Evolutionary conservation across 1,140 invertebrate species (phyloP).

Genomic region (Tetragnatha versicolor): DNA sequence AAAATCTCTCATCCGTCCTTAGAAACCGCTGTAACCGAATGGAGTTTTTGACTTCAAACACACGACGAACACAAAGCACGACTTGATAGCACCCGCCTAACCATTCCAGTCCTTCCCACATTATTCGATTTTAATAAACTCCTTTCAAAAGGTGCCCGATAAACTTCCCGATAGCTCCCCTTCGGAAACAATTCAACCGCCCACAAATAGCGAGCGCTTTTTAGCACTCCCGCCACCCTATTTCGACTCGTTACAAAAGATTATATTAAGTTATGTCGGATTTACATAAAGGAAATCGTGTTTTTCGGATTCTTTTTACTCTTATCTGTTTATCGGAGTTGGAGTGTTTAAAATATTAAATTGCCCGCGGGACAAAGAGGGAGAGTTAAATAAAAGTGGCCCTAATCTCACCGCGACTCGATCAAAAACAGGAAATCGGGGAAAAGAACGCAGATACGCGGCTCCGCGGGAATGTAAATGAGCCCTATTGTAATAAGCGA

Average conservation of each 20-base stretch:
- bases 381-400: neutral
- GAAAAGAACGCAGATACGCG: conserved; percentile 5
- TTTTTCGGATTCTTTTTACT: neutral
- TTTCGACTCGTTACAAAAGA: conserved; percentile 12
- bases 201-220: too few relatives aligned
- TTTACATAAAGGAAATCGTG: conserved; percentile 4
- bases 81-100: too few relatives aligned
- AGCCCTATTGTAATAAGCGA: conserved; percentile 17
- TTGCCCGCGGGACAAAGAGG: conserved; percentile 1
- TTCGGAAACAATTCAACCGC: too few relatives aligned
- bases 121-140: too few relatives aligned
- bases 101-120: too few relatives aligned
- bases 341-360: conserved; percentile 27
- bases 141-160: too few relatives aligned
- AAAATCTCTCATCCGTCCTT: too few relatives aligned
- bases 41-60: too few relatives aligned
- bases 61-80: too few relatives aligned
- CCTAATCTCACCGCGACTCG: neutral
- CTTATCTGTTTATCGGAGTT: conserved; percentile 5
- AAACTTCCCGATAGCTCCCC: too few relatives aligned
- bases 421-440: conserved; percentile 31
- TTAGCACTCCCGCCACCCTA: neutral
- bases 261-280: conserved; percentile 20
- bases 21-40: too few relatives aligned
- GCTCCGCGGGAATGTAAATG: conserved; percentile 14